Base-by-base conservation (phyloP, 2,797 vertebrate species). In the Chelidonichthys spinosus region DNA sequence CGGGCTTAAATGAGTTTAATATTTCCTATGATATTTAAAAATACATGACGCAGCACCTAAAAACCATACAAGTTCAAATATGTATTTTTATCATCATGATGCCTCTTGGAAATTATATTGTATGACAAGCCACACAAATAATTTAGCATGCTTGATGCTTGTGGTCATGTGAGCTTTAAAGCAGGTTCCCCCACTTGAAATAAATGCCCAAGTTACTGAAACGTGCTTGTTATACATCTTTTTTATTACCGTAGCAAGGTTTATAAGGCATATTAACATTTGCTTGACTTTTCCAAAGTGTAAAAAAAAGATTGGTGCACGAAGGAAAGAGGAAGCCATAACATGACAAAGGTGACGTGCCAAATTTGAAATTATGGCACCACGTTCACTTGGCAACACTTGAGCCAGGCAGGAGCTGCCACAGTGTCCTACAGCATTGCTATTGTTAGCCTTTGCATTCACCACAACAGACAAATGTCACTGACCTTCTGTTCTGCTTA, bases 371-470 rank as follows among this genome's bases (percentile, higher is more conserved):
- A 17, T 54, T 63, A 43, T 40, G 69, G 37, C 78, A 72, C 78
- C 65, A 56, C 14, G 32, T 56, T 56, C 42, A 69, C 72, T 78
- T 78, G 69, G 72, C 73, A 79, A 63, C 53, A 72, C 53, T 53
- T 54, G 3, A 55, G 63, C 67, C 56, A 54, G 60, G 47, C 25
- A 64, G 77, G 74, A 83, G 75, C 46, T 65, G 67, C 47, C 40
- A 15, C 47, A 14, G 49, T 72, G 49, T 76, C 60, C 63, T 53
- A 53, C 69, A 68, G n/a, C 35, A 50, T 58, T 25, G 53, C 69
- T 80, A 76, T 76, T 83, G 70, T 85, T 78, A 80, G 75, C 49
- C 52, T 82, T 75, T 74, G 63, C 76, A 56, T 59, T 54, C 65
- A 62, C 59, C 65, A 47, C 64, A 69, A 76, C 63, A 76, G 55